These are phyloP conservation scores for Sinonovacula constricta DNA, from an alignment of 1,140 invertebrate species.

Conservation along the genomic window DNA sequence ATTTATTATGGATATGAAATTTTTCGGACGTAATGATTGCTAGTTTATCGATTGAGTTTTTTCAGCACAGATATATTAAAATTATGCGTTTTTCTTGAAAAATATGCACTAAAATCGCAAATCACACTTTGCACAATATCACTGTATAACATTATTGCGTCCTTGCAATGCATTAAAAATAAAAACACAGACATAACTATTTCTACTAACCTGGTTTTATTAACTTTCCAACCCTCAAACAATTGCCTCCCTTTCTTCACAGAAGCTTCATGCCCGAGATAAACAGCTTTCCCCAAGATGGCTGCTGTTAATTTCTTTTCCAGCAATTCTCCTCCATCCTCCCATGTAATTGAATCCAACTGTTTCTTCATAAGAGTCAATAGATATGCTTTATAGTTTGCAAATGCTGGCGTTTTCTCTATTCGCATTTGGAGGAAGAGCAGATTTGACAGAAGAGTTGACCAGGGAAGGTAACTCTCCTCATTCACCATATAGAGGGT, in stretches of 20 bases:
- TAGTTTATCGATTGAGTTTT: no score
- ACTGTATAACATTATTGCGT: no score
- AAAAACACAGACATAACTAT: not conserved
- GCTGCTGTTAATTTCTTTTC: slow-evolving; percentile 10
- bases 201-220: slow-evolving; percentile 19
- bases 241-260: slow-evolving; percentile 17
- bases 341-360: slow-evolving; percentile 14
- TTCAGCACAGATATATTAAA: no score
- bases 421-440: slow-evolving; percentile 82
- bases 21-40: no score
- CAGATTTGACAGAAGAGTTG: slow-evolving; percentile 82
- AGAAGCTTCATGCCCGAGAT: not conserved
- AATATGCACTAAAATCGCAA: no score
- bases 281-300: slow-evolving; percentile 8
- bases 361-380: slow-evolving; percentile 39
- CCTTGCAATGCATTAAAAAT: no score
- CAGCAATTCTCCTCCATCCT: not conserved
- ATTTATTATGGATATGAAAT: no score
- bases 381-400: slow-evolving; percentile 24
- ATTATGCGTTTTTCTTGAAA: no score
- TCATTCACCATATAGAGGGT: slow-evolving; percentile 87
- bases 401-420: slow-evolving; percentile 31
- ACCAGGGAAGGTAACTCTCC: slow-evolving; percentile 82
- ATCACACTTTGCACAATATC: no score
- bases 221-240: slow-evolving; percentile 18